Base-by-base conservation (phyloP, 2,888 invertebrate genomes). In the Merodon equestris region DNA sequence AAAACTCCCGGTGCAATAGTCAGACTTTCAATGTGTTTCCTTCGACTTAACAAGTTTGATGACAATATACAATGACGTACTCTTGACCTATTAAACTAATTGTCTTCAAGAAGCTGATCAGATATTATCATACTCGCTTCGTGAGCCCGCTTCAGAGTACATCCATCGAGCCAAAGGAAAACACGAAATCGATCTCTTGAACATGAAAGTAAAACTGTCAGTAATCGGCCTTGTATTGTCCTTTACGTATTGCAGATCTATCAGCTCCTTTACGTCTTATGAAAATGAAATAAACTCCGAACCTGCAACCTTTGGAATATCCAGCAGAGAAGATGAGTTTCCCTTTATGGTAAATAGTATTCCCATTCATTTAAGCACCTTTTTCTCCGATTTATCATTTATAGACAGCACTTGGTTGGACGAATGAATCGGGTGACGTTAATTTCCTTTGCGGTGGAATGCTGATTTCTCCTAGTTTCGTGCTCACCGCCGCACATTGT, bases 401-500 rank as follows among this genome's bases (percentile, higher is more conserved):
- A 2, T 10, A 79, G 73, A 63, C 68, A 27, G 73, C 79, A 18
- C 67, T 79, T 13, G 63, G 79, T 27, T 73, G 73, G 77, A 38
- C 40, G 13, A 68, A 68, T 47, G 54, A 47, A 14, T 54, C 53
- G 2, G 63, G 42, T 34, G 67, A 63, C 38, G 19, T 58, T 10
- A 72, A 77, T 0, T 77, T 34, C 48, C 63, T 67, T 13, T 72
- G 77, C 12, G 77, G 77, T 14, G 77, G 77, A 14, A 67, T 72
- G 67, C 19, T 77, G 17, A 68, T 77, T 5, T 10, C 66, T 4
- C 47, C 40, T 3, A 61, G 17, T 14, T 79, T 79, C 13, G 77
- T 73, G 12, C 63, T 73, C n/a, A 79, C 77, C 1, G 77, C 73
- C 4, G 77, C 77, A 0, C 73, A 79, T 54, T 79, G 77, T 38